Evolutionary conservation across 2,888 invertebrate genomes (phyloP), one percentile per base, ranked within the genome.

Genomic region (Zele albiditarsus): DNA sequence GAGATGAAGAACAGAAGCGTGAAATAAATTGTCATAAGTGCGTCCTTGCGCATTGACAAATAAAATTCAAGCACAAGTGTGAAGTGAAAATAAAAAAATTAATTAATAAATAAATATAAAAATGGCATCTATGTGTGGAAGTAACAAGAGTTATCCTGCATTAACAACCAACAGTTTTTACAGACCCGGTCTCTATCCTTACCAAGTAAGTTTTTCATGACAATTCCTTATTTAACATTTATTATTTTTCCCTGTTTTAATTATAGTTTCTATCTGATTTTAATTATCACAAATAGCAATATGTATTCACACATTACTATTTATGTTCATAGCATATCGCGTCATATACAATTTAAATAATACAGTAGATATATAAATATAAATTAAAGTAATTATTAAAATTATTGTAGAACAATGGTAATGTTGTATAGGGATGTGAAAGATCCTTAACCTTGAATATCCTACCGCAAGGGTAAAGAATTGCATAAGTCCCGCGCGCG

Each of bases 111-210:
- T 76, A 74, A 77, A 42, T 0, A 49, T 38, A 79, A 91, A 91
- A 42, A 92, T 93, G 92, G 92, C 93, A 86, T 92, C 92, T 62
- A 91, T 93, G 91, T 92, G 92, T 87, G 92, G 92, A 85, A 92
- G 92, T 88, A 91, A 91, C 89, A 93, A 93, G 87, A 92, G 92
- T 87, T 91, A 93, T 86, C 92, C 92, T 78, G 91, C 92, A 76
- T 86, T 93, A 80, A 92, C 92, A 74, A 91, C 92, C 81, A 91
- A 90, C 84, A 92, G 89, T 86, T 92, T 92, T 89, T 93, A 93
- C 89, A 92, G 85, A 90, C 92, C 88, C 8, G 85, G 87, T 65
- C 84, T 83, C 68, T 87, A 85, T 79, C 90, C 91, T 79, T 89
- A 89, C 84, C 89, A 89, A 83, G 89, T 89, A 78, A 81, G 87